Conservation (phyloP, 2,113 vertebrate species). For the Abramis brama region DNA sequence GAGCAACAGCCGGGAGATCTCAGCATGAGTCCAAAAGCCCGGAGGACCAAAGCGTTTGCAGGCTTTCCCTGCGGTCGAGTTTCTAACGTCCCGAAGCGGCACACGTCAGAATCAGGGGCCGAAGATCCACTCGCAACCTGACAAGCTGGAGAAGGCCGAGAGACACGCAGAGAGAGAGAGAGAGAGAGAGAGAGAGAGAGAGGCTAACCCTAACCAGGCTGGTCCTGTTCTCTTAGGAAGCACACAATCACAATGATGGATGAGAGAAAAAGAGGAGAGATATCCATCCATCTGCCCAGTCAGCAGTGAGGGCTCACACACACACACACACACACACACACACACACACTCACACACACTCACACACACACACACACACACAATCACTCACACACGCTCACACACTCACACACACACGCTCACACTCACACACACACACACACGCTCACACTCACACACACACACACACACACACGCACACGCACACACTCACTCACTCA, state of each 20-base stretch:
- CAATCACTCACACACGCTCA: too few relatives aligned
- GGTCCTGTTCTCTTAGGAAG: slow-evolving; percentile 72
- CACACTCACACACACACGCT: too few relatives aligned
- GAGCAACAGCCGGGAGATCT: slow-evolving; percentile 55
- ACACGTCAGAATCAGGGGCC: slow-evolving; percentile 9
- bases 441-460: neutral
- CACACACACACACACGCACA: neutral
- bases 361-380: neutral
- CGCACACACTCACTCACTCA: neutral
- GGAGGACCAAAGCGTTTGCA: neutral
- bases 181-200: neutral
- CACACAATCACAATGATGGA: slow-evolving; percentile 81
- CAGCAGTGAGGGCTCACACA: neutral
- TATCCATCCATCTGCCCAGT: neutral
- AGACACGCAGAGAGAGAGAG: neutral
- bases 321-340: neutral
- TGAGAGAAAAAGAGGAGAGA: slow-evolving; percentile 40
- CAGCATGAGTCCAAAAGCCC: slow-evolving; percentile 40
- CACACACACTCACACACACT: neutral
- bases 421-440: too few relatives aligned
- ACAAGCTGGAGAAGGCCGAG: neutral
- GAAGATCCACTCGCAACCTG: slow-evolving; percentile 15
- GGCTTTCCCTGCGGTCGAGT: neutral
- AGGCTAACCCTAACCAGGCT: slow-evolving; percentile 32
- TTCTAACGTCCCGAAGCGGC: neutral